These are phyloP conservation scores for Microdon myrmicae DNA, from an alignment of 2,888 invertebrate species.

Conservation along the genomic window DNA sequence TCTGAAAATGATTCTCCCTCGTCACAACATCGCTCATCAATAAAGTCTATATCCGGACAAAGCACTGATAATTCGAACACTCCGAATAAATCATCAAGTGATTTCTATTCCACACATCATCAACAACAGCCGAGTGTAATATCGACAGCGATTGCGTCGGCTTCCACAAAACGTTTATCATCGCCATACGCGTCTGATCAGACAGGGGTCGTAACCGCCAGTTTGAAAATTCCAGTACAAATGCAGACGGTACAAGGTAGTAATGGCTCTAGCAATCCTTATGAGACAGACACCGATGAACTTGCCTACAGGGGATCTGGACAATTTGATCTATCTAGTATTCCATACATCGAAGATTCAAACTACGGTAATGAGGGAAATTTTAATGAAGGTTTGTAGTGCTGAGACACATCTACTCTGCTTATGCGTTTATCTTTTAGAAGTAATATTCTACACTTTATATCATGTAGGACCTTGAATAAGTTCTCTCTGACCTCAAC, in stretches of 20 bases:
- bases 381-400: slow-evolving; percentile 46
- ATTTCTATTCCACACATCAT: slow-evolving; percentile 45
- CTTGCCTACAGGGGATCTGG: slow-evolving; percentile 66
- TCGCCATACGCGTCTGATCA: slow-evolving; percentile 69
- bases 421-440: too few relatives aligned
- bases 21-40: slow-evolving; percentile 17
- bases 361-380: slow-evolving; percentile 40
- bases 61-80: slow-evolving; percentile 44
- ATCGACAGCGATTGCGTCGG: slow-evolving; percentile 17
- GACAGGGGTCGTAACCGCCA: slow-evolving; percentile 80
- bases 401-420: background rate
- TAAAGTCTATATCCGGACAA: slow-evolving; percentile 20
- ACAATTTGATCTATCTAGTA: slow-evolving; percentile 71
- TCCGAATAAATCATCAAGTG: slow-evolving; percentile 35
- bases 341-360: slow-evolving; percentile 73
- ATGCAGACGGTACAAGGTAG: slow-evolving; percentile 49
- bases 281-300: slow-evolving; percentile 63
- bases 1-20: slow-evolving; percentile 35
- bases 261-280: slow-evolving; percentile 38
- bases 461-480: too few relatives aligned
- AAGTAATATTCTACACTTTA: too few relatives aligned
- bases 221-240: slow-evolving; percentile 78
- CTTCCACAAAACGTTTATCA: slow-evolving; percentile 69
- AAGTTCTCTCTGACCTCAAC: too few relatives aligned
- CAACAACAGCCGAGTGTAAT: slow-evolving; percentile 11